phyloP scores from a whole-genome alignment of 2,113 vertebrate genomes.

The Neolamprologus variostigma region DNA sequence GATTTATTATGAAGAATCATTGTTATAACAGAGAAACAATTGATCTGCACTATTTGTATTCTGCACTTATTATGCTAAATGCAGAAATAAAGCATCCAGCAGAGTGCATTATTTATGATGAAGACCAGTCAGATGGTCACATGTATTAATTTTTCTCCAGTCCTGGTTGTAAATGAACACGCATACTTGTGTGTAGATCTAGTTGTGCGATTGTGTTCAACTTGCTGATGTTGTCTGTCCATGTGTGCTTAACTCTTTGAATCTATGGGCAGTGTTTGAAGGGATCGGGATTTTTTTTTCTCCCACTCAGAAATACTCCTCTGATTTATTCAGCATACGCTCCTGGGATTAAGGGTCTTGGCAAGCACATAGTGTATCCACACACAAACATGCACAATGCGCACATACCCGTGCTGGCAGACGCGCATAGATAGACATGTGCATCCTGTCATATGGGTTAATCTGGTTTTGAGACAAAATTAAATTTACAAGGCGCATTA shows the following conservation, averaged over 20 bases:
- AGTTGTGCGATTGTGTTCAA: neutral
- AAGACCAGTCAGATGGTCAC: neutral
- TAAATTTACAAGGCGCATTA: conserved; percentile 51
- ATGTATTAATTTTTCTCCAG: neutral
- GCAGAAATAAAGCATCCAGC: neutral
- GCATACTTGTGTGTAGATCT: neutral
- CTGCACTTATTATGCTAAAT: neutral
- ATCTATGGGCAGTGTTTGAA: conserved; percentile 17
- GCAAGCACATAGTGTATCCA: conserved; percentile 24
- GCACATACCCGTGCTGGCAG: neutral
- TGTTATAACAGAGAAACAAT: neutral
- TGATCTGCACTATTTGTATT: neutral
- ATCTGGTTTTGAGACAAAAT: conserved; percentile 61
- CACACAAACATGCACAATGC: neutral
- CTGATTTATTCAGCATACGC: conserved; percentile 41
- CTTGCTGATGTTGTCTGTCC: neutral
- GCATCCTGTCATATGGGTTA: conserved; percentile 39
- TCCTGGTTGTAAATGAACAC: neutral
- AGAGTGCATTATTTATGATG: neutral
- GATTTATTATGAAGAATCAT: neutral
- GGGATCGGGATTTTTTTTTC: conserved; percentile 15
- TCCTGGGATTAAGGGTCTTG: conserved; percentile 47
- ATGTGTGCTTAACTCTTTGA: neutral
- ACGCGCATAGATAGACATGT: neutral
- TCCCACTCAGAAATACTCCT: conserved; percentile 4